Evolutionary conservation across 2,113 vertebrate genomes (phyloP).

Genomic region (Recurvirostra avosetta): DNA sequence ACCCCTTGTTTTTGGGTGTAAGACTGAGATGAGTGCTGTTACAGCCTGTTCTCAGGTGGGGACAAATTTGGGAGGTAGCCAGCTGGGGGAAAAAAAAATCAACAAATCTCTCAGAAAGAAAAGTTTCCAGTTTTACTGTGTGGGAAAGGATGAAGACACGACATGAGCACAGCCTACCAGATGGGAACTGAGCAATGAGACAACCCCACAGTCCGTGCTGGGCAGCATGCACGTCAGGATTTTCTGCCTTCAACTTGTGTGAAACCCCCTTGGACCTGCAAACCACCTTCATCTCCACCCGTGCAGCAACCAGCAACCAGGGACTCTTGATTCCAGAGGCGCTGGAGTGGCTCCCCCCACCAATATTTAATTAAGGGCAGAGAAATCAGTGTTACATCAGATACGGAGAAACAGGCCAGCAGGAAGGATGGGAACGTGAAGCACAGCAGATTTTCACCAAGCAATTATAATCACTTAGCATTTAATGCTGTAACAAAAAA

Average conservation of each 20-base stretch:
- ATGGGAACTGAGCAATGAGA: neutral
- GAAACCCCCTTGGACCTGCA: neutral
- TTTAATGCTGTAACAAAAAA: constrained; percentile 34
- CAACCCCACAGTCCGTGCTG: accelerated
- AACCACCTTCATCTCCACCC: neutral
- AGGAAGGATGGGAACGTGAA: neutral
- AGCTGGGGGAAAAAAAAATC: neutral
- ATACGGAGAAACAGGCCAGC: neutral
- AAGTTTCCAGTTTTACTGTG: neutral
- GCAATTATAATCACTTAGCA: constrained; percentile 32
- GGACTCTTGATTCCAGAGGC: neutral
- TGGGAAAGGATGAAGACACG: neutral
- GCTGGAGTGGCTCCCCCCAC: neutral
- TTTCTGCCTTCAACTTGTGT: neutral
- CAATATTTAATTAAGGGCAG: neutral
- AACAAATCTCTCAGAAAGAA: neutral
- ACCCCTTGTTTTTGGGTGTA: neutral
- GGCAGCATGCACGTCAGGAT: neutral
- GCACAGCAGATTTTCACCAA: neutral
- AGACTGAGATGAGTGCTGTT: neutral
- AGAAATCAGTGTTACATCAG: neutral
- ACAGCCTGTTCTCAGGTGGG: too few species aligned
- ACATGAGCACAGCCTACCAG: neutral
- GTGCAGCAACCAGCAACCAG: neutral
- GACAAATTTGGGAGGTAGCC: neutral